phyloP scores from a whole-genome alignment of 2,888 invertebrate species.

The Neocrepidodera transversa region DNA sequence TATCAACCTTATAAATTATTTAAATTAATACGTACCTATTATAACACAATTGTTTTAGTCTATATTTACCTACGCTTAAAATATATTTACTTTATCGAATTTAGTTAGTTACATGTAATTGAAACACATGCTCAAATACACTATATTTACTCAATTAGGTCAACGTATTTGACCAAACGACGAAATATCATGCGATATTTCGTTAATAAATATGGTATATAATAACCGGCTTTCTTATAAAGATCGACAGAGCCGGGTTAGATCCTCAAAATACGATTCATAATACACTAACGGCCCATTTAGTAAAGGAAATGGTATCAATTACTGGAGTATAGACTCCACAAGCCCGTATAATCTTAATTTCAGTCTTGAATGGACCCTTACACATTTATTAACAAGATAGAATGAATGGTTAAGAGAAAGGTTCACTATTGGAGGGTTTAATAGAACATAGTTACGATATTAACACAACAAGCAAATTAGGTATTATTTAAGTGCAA shows the following conservation, averaged over 20 bases:
- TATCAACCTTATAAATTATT: too few relatives aligned
- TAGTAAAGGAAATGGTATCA: conserved; percentile 24
- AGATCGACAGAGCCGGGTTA: neutral
- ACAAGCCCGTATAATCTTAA: conserved; percentile 24
- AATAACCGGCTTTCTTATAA: conserved; percentile 3
- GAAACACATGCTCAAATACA: neutral
- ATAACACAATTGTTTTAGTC: too few relatives aligned
- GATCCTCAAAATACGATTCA: conserved; percentile 15
- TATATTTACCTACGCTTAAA: too few relatives aligned
- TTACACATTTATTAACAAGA: conserved; percentile 16
- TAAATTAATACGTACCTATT: too few relatives aligned
- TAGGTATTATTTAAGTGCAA: too few relatives aligned
- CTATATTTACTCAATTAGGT: conserved; percentile 5
- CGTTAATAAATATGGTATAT: conserved; percentile 8
- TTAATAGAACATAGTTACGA: neutral
- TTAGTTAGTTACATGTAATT: neutral
- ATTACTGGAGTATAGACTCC: conserved; percentile 24
- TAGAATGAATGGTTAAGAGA: neutral
- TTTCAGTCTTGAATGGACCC: conserved; percentile 25
- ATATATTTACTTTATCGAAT: conserved; percentile 3
- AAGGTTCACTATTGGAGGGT: conserved; percentile 1
- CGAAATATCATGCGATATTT: neutral
- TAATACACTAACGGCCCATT: conserved; percentile 27
- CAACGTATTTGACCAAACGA: conserved; percentile 6
- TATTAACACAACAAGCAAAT: conserved; percentile 2